A percentile compares a stretch with the other conserved stretches of the same genome.
phyloP scores from a whole-genome alignment of 2,797 vertebrate genomes.

The Hyperoplus lanceolatus region DNA sequence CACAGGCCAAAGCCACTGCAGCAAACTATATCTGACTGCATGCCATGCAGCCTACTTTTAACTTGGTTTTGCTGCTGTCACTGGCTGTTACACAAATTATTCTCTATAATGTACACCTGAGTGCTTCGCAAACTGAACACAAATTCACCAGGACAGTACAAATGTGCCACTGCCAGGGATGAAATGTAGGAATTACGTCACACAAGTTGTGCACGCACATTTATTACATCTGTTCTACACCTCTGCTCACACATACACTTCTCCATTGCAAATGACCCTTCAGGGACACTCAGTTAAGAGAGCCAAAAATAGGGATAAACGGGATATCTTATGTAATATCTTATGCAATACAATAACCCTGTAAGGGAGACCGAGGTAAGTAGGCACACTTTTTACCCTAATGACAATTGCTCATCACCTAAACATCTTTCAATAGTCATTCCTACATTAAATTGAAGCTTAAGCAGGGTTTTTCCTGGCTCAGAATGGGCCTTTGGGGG shows the following conservation, averaged over 20 bases:
- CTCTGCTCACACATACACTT: neutral
- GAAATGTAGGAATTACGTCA: constrained; percentile 14
- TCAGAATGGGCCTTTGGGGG: too few relatives aligned
- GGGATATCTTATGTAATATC: neutral
- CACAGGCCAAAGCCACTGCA: constrained; percentile 36
- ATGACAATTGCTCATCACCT: too few relatives aligned
- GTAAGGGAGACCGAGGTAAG: too few relatives aligned
- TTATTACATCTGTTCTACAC: neutral
- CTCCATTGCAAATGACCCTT: neutral
- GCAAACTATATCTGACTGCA: constrained; percentile 38
- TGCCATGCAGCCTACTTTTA: constrained; percentile 20
- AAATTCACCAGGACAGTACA: constrained; percentile 8
- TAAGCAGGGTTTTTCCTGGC: too few relatives aligned
- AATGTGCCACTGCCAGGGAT: constrained; percentile 10
- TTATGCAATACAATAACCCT: neutral
- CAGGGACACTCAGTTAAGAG: neutral
- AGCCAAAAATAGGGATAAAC: neutral
- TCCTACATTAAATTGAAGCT: too few relatives aligned
- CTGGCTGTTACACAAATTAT: constrained; percentile 30
- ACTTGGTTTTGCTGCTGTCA: neutral
- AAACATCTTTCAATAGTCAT: too few relatives aligned
- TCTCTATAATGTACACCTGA: constrained; percentile 18
- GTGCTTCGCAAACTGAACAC: neutral
- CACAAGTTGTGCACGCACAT: neutral
- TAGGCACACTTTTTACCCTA: too few relatives aligned